phyloP scores from a whole-genome alignment of 2,888 invertebrate genomes.

The Brenthis hecate region DNA sequence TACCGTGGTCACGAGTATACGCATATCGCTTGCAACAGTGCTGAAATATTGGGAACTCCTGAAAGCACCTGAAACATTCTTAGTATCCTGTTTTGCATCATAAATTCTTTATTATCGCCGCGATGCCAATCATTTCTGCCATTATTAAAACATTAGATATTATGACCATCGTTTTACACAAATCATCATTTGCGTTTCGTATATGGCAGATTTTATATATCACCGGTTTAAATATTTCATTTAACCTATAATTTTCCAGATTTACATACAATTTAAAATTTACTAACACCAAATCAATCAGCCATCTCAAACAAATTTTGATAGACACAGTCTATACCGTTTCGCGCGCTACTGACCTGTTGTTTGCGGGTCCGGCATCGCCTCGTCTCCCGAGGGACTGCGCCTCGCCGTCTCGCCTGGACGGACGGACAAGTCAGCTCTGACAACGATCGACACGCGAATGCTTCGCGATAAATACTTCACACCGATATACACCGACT shows the following conservation, averaged over 20 bases:
- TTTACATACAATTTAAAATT: too few relatives aligned
- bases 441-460: constrained; percentile 44
- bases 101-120: background rate
- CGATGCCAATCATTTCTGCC: constrained; percentile 1
- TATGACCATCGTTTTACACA: too few relatives aligned
- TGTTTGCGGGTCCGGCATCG: constrained; percentile 82
- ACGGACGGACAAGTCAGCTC: constrained; percentile 50
- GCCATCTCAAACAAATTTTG: constrained; percentile 15
- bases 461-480: constrained; percentile 32
- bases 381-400: constrained; percentile 87
- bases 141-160: background rate
- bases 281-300: constrained; percentile 8
- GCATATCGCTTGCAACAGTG: too few relatives aligned
- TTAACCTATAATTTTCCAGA: too few relatives aligned
- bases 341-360: constrained; percentile 83
- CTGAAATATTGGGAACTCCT: too few relatives aligned
- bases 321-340: constrained; percentile 64
- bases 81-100: background rate
- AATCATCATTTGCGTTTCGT: too few relatives aligned
- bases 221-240: too few relatives aligned
- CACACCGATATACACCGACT: constrained; percentile 28
- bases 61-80: too few relatives aligned
- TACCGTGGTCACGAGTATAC: too few relatives aligned
- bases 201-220: background rate
- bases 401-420: constrained; percentile 85